Conservation (phyloP, 1,140 invertebrate genomes). For the Propsilocerus akamusi region DNA sequence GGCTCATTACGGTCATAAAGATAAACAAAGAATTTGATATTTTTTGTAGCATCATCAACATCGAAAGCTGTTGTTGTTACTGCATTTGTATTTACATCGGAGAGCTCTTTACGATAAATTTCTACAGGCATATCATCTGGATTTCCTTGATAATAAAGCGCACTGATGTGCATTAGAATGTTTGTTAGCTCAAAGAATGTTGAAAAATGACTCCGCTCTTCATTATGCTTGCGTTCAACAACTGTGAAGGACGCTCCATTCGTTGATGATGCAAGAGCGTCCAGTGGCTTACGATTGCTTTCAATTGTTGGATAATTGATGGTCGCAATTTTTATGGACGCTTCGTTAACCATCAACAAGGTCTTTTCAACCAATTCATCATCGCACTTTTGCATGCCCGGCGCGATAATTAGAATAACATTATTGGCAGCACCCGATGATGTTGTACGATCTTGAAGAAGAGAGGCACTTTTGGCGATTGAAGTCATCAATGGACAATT, state of each 20-base stretch:
- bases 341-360: conserved; percentile 16
- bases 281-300: conserved; percentile 20
- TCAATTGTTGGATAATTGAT: conserved; percentile 27
- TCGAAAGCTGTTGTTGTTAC: conserved; percentile 16
- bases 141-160: conserved; percentile 28
- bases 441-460: conserved; percentile 26
- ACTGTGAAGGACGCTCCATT: conserved; percentile 28
- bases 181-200: conserved; percentile 32
- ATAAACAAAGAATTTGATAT: conserved; percentile 19
- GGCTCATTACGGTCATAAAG: conserved; percentile 28
- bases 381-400: conserved; percentile 23
- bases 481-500: conserved; percentile 29
- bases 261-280: conserved; percentile 23
- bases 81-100: neutral
- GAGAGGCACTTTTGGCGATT: conserved; percentile 27
- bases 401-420: conserved; percentile 31
- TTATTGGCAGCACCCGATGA: conserved; percentile 26
- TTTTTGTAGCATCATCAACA: conserved; percentile 25
- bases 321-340: conserved; percentile 25
- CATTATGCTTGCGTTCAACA: conserved; percentile 28
- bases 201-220: conserved; percentile 25
- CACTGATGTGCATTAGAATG: conserved; percentile 27
- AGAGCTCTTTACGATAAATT: conserved; percentile 6
- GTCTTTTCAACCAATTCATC: conserved; percentile 13
- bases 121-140: conserved; percentile 30